Base-by-base conservation (phyloP, 2,888 invertebrate species). In the Germaria angustata region DNA sequence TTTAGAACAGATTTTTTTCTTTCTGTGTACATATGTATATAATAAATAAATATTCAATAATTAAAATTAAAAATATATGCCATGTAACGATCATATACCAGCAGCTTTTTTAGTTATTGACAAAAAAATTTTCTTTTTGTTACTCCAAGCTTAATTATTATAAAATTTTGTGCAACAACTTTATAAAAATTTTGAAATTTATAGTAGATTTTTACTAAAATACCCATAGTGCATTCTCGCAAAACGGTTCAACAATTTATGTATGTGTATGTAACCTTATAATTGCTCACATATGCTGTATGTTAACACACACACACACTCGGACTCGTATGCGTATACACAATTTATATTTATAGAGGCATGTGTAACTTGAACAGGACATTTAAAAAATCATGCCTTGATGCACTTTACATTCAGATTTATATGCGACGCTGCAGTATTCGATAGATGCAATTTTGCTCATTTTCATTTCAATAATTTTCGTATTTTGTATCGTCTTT, bases 291-390 rank as follows among this genome's bases (percentile, higher is more conserved):
- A 66, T 57, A 46, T 75, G 75, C 17, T 28, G 36, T 20, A 39
- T 22, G 24, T 57, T 28, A 65, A 46, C 46, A 22, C 44, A 49
- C 17, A 15, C 34, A 61, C 46, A 22, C 44, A 49, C 17, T 13
- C 34, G 49, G 44, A 71, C 34, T 28, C 6, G 9, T 13, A 15
- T 6, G 53, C 15, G 28, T 24, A 46, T 20, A 15, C 15, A 66
- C 34, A 57, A 73, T 46, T 39, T 57, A 34, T 36, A 36, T 63
- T 77, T 69, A 53, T 63, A 24, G 44, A 69, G 53, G 32, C 41
- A 36, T 66, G 8, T 28, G 22, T 32, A 71, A 65, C 46, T 57
- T 71, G 63, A 71, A 69, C 63, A 71, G 78, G 71, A 78, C 78
- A 78, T 71, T 71, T 46, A 63, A 71, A 65, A 71, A 71, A 55